These are phyloP conservation scores for Brachionus manjavacas DNA, from an alignment of 1,140 invertebrate species.

Conservation along the genomic window DNA sequence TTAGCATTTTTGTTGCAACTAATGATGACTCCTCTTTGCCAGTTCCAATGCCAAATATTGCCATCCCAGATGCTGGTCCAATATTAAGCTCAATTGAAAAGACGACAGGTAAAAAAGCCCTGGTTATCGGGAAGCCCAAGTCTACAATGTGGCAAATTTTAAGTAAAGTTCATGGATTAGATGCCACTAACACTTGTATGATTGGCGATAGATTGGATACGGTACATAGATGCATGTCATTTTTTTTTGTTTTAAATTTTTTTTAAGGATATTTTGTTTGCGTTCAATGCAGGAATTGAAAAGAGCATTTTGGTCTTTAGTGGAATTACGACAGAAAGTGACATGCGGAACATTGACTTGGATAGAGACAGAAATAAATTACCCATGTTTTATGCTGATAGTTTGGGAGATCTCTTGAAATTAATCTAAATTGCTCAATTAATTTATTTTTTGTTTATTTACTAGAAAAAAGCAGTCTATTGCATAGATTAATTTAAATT, in stretches of 20 bases:
- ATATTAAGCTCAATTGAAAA: constrained; percentile 76
- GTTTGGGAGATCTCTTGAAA: not conserved
- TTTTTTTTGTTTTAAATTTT: not conserved
- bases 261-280: constrained; percentile 36
- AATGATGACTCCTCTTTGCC: constrained; percentile 81
- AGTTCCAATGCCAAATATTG: constrained; percentile 46
- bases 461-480: too few species aligned
- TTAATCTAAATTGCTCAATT: not conserved
- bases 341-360: not conserved
- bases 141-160: constrained; percentile 62
- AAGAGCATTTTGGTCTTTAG: constrained; percentile 16
- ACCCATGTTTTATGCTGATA: not conserved
- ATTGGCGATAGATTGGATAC: constrained; percentile 72
- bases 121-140: constrained; percentile 79
- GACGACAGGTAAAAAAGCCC: constrained; percentile 70
- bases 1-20: constrained; percentile 80
- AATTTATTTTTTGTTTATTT: not conserved
- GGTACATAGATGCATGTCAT: not conserved
- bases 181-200: constrained; percentile 79
- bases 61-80: constrained; percentile 71
- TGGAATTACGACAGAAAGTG: constrained; percentile 1
- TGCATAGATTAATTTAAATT: too few species aligned
- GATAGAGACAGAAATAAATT: constrained; percentile 8
- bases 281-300: constrained; percentile 36
- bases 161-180: constrained; percentile 61